These are phyloP conservation scores for Mirounga angustirostris DNA, from an alignment of 2,113 vertebrate genomes.

Conservation along the genomic window DNA sequence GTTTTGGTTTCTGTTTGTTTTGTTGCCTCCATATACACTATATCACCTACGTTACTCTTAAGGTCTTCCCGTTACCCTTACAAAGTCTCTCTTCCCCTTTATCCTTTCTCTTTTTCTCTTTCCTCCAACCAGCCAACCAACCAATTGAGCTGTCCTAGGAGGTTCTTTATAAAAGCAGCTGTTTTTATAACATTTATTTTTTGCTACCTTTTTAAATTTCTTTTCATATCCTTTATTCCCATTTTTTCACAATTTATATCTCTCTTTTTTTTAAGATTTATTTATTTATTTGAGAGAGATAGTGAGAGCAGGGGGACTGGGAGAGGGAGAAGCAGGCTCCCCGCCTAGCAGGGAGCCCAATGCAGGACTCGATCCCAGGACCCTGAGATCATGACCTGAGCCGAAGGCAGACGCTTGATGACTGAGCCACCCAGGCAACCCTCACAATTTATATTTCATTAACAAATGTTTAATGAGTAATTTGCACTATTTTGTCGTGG, in stretches of 20 bases:
- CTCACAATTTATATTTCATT: background rate
- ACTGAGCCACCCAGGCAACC: no score
- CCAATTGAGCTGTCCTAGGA: background rate
- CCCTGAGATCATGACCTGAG: no score
- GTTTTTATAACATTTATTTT: background rate
- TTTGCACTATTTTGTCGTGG: background rate
- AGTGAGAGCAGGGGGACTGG: no score
- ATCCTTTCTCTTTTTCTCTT: background rate
- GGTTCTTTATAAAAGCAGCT: background rate
- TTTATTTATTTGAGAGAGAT: no score
- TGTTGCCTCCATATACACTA: background rate
- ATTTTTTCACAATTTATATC: background rate
- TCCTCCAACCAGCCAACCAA: background rate
- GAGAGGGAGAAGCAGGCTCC: no score
- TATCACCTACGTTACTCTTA: background rate
- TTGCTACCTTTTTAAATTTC: background rate
- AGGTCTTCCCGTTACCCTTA: background rate
- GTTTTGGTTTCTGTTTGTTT: background rate
- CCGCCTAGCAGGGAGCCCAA: no score
- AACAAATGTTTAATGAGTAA: background rate
- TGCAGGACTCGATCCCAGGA: no score
- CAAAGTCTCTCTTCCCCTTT: background rate
- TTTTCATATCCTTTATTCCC: background rate
- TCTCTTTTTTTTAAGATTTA: no score
- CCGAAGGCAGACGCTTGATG: no score